phyloP scores from a whole-genome alignment of 2,888 invertebrate species.

The Eupithecia tripunctaria region DNA sequence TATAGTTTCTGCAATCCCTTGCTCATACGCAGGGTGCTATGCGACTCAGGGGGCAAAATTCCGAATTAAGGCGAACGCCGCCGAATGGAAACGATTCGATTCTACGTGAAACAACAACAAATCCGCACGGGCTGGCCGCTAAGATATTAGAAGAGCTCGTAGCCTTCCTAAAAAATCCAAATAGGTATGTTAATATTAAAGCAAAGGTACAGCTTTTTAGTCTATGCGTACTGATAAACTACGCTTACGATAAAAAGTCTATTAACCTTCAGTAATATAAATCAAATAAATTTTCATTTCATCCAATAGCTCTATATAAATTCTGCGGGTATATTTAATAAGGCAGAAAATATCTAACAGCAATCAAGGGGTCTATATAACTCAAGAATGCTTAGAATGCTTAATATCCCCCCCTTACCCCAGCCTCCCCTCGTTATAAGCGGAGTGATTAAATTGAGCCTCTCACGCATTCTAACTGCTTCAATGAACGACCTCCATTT shows the following conservation, averaged over 20 bases:
- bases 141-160: too few species aligned
- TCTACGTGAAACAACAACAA: too few species aligned
- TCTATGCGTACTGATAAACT: background rate
- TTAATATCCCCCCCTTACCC: slow-evolving; percentile 64
- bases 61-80: too few species aligned
- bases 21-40: too few species aligned
- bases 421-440: slow-evolving; percentile 69
- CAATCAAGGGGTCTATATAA: slow-evolving; percentile 77
- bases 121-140: too few species aligned
- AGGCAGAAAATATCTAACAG: slow-evolving; percentile 72
- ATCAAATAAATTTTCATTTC: slow-evolving; percentile 36
- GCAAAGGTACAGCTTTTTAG: background rate
- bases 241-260: background rate
- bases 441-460: slow-evolving; percentile 77
- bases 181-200: background rate
- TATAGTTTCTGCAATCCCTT: too few species aligned
- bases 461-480: slow-evolving; percentile 72
- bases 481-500: slow-evolving; percentile 62
- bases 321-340: slow-evolving; percentile 69
- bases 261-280: slow-evolving; percentile 3
- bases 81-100: too few species aligned
- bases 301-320: slow-evolving; percentile 58
- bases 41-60: too few species aligned
- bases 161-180: too few species aligned
- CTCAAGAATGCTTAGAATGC: slow-evolving; percentile 77